Conservation (phyloP, 2,797 vertebrate genomes). For the Kryptolebias ocellatus region DNA sequence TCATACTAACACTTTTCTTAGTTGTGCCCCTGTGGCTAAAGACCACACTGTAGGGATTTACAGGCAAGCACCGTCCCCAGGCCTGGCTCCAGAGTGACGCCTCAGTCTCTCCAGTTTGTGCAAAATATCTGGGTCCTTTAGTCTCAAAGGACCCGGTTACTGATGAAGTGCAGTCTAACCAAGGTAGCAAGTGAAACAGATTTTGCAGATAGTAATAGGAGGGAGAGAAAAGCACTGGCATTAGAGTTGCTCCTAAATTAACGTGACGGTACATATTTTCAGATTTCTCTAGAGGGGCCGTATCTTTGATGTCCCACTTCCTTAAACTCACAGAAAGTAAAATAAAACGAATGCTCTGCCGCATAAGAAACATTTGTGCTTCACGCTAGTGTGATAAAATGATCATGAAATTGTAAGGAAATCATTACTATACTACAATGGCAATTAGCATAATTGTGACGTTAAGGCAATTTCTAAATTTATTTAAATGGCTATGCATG, state of each 20-base stretch:
- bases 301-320: constrained; percentile 6
- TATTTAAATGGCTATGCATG: too few species aligned
- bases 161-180: not conserved
- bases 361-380: not conserved
- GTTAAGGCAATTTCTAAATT: not conserved
- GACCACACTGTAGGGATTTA: too few species aligned
- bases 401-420: not conserved
- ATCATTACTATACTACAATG: too few species aligned
- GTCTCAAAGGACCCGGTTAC: not conserved
- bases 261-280: constrained; percentile 3
- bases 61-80: too few species aligned
- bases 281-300: not conserved
- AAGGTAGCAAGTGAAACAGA: not conserved
- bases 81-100: too few species aligned
- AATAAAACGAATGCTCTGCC: not conserved
- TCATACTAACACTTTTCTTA: too few species aligned
- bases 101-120: too few species aligned
- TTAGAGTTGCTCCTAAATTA: constrained; percentile 2
- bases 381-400: not conserved
- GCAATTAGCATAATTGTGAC: not conserved
- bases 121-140: too few species aligned
- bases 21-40: too few species aligned
- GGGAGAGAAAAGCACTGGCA: constrained; percentile 6
- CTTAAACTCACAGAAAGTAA: not conserved
- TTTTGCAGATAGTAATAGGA: not conserved